Conservation (phyloP, 1,140 invertebrate genomes). For the Palaemon carinicauda region DNA sequence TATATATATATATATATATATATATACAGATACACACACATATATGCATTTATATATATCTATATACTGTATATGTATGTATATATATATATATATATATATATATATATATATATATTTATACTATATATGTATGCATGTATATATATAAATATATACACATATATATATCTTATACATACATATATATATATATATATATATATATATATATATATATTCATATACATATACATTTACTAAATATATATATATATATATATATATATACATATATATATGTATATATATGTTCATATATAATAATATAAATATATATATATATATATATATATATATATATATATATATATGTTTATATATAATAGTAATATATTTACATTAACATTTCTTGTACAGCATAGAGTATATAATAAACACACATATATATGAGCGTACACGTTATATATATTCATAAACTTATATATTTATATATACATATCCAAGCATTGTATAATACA, state of each 20-base stretch:
- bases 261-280: not conserved
- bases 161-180: not conserved
- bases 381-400: too few species aligned
- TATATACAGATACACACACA: too few species aligned
- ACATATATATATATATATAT: not conserved
- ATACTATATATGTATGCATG: not conserved
- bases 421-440: too few species aligned
- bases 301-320: too few species aligned
- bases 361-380: too few species aligned
- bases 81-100: not conserved
- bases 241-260: not conserved
- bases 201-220: not conserved
- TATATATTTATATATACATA: too few species aligned
- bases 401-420: too few species aligned
- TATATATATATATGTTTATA: too few species aligned
- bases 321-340: not conserved
- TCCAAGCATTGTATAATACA: too few species aligned
- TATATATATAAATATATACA: not conserved
- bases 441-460: too few species aligned
- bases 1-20: too few species aligned
- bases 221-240: not conserved
- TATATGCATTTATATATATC: not conserved
- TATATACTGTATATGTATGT: not conserved
- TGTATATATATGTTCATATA: not conserved
- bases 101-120: slow-evolving; percentile 2